These are phyloP conservation scores for Diploptera punctata DNA, from an alignment of 2,888 invertebrate species.

Conservation along the genomic window DNA sequence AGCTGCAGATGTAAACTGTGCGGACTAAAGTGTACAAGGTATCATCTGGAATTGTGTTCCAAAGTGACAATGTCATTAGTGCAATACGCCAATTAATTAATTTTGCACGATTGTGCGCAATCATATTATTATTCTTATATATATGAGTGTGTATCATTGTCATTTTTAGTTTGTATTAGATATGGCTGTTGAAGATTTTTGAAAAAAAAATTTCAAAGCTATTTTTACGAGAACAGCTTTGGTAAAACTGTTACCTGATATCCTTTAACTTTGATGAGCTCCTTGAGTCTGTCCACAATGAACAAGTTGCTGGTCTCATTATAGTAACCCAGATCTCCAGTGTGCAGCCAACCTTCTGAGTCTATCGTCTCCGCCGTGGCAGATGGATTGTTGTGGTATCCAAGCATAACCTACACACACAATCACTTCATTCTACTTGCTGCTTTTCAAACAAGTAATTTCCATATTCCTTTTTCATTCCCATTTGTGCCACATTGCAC, in stretches of 20 bases:
- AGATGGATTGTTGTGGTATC: slow-evolving; percentile 76
- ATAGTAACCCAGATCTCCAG: slow-evolving; percentile 78
- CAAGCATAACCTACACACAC: slow-evolving; percentile 65
- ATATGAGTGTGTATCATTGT: neutral
- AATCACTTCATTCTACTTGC: no score
- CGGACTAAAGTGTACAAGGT: no score
- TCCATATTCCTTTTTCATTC: no score
- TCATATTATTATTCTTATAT: neutral
- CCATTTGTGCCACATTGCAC: no score
- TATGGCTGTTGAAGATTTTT: neutral
- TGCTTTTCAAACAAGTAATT: no score
- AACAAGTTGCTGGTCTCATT: slow-evolving; percentile 77
- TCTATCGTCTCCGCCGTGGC: slow-evolving; percentile 77
- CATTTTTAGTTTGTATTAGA: neutral
- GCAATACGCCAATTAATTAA: no score
- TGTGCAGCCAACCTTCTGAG: slow-evolving; percentile 81
- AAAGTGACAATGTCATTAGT: no score
- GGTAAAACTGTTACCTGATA: slow-evolving; percentile 55
- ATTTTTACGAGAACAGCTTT: neutral
- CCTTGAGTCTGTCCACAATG: slow-evolving; percentile 79
- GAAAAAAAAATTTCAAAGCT: neutral
- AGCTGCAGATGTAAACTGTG: no score
- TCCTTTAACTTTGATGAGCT: slow-evolving; percentile 71
- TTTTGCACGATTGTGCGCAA: no score
- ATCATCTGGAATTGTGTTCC: no score